A percentile compares a stretch with the other conserved stretches of the same genome.
Conservation (phyloP, 2,797 vertebrate genomes). For the Chaetophractus vellerosus region DNA sequence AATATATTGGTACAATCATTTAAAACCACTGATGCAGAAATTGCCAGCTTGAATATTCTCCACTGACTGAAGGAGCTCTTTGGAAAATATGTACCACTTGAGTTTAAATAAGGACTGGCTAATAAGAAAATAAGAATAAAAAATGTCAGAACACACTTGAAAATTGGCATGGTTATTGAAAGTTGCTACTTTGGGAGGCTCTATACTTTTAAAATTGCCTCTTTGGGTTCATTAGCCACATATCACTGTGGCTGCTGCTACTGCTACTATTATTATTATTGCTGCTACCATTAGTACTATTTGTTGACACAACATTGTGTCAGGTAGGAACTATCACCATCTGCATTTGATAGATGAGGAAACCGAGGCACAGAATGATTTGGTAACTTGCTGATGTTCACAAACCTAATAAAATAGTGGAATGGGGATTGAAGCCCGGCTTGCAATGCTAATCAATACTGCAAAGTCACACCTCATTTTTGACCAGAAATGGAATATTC, state of each 20-base stretch:
- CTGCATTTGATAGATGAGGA: conserved; percentile 33
- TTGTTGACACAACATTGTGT: too few species aligned
- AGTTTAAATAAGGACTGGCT: conserved; percentile 53
- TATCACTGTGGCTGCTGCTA: not conserved
- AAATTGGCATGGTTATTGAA: conserved; percentile 13
- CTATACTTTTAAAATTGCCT: not conserved
- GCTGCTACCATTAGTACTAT: not conserved
- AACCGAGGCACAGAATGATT: not conserved
- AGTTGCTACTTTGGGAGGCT: not conserved
- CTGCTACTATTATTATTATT: not conserved
- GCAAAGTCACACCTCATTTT: conserved; percentile 19
- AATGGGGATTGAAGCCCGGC: not conserved
- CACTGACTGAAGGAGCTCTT: conserved; percentile 21
- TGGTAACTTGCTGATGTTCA: conserved; percentile 45
- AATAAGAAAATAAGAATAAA: conserved; percentile 38
- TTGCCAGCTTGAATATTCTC: conserved; percentile 52
- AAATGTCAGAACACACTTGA: not conserved
- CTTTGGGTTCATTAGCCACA: conserved; percentile 5
- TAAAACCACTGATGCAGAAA: conserved; percentile 63
- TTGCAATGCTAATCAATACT: not conserved
- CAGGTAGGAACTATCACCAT: not conserved
- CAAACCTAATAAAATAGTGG: conserved; percentile 47
- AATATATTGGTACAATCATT: conserved; percentile 51
- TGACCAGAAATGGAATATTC: conserved; percentile 33
- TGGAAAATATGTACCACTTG: conserved; percentile 19